Conservation (phyloP, 2,888 invertebrate genomes). For the Caenorhabditis sp. region DNA sequence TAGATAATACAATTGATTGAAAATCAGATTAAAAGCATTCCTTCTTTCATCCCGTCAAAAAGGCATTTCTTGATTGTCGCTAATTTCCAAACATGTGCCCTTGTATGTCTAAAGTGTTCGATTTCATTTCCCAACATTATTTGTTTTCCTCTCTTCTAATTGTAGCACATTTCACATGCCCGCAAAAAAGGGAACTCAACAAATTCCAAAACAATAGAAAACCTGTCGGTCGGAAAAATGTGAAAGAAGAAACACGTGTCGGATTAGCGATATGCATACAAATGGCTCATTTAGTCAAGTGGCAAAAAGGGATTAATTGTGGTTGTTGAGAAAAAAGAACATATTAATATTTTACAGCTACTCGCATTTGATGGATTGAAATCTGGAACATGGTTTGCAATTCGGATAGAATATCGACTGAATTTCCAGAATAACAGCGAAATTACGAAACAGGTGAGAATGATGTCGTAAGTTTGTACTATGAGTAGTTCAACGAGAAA, state of each 20-base stretch:
- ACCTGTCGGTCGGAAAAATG: constrained; percentile 3
- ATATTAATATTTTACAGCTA: constrained; percentile 53
- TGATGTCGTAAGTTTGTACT: too few species aligned
- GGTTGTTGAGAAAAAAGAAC: not conserved
- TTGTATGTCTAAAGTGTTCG: not conserved
- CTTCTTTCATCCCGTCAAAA: not conserved
- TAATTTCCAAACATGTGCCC: constrained; percentile 4
- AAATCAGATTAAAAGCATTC: not conserved
- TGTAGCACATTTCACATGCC: not conserved
- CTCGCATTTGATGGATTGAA: constrained; percentile 68
- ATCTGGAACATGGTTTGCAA: constrained; percentile 66
- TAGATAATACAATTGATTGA: too few species aligned
- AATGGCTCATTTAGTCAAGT: not conserved
- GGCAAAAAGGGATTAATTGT: constrained; percentile 14
- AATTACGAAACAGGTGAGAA: constrained; percentile 48
- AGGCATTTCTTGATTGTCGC: not conserved
- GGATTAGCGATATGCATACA: not conserved
- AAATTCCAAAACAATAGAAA: not conserved
- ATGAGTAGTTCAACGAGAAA: too few species aligned
- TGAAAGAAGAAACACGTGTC: constrained; percentile 16
- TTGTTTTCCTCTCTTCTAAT: constrained; percentile 10
- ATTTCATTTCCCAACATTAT: constrained; percentile 12
- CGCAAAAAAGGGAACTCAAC: not conserved
- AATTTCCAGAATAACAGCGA: constrained; percentile 46
- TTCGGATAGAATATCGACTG: constrained; percentile 67